A percentile compares a stretch with the other conserved stretches of the same genome.
Conservation (phyloP, 2,888 invertebrate genomes). For the Pediacus dermestoides region DNA sequence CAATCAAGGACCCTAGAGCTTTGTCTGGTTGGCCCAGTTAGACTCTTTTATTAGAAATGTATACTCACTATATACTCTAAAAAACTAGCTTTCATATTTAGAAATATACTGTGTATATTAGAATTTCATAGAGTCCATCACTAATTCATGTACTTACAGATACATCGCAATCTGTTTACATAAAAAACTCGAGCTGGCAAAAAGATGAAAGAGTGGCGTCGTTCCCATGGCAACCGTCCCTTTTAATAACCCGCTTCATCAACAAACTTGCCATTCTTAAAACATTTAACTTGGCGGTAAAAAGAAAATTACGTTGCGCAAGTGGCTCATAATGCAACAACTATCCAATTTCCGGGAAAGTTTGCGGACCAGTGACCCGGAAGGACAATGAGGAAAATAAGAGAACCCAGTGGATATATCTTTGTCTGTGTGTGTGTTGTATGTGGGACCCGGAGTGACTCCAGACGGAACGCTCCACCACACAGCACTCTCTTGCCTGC, state of each 20-base stretch:
- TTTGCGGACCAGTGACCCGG: slow-evolving; percentile 44
- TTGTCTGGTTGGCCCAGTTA: slow-evolving; percentile 23
- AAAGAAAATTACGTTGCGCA: slow-evolving; percentile 43
- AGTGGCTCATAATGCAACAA: slow-evolving; percentile 48
- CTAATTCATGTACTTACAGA: no score
- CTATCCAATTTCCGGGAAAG: slow-evolving; percentile 47
- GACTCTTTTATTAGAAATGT: slow-evolving; percentile 27
- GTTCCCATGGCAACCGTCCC: slow-evolving; percentile 5
- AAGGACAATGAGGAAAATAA: slow-evolving; percentile 41
- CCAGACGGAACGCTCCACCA: slow-evolving; percentile 5
- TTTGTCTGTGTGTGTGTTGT: not conserved
- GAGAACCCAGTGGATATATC: slow-evolving; percentile 15
- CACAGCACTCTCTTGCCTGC: no score
- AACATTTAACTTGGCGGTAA: slow-evolving; percentile 37
- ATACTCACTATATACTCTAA: slow-evolving; percentile 26
- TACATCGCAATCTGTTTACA: not conserved
- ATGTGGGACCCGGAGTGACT: slow-evolving; percentile 1
- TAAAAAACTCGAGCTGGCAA: no score
- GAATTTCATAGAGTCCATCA: no score
- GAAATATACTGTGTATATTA: no score
- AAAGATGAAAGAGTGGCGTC: slow-evolving; percentile 1
- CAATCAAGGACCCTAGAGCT: slow-evolving; percentile 30
- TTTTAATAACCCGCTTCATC: slow-evolving; percentile 23
- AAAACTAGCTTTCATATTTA: no score
- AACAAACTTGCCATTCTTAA: slow-evolving; percentile 28